A percentile compares a stretch with the other conserved stretches of the same genome.
These are phyloP conservation scores for Laterallus jamaicensis DNA, from an alignment of 2,113 vertebrate genomes.

Conservation along the genomic window DNA sequence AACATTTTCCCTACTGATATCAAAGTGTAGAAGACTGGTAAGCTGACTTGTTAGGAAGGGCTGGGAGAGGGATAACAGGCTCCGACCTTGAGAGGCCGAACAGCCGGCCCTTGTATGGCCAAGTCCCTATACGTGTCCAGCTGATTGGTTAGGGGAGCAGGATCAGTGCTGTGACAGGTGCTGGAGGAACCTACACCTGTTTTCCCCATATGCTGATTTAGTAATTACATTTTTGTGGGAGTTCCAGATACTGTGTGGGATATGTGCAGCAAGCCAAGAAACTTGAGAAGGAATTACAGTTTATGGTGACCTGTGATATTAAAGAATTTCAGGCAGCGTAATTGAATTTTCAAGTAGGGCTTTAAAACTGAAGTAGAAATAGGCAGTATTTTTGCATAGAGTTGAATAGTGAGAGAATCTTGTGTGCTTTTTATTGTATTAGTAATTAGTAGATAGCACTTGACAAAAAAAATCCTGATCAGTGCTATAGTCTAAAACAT, in stretches of 20 bases:
- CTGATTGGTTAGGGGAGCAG: slow-evolving; percentile 72
- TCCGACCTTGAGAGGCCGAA: slow-evolving; percentile 74
- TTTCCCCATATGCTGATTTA: slow-evolving; percentile 79
- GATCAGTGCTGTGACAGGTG: slow-evolving; percentile 75
- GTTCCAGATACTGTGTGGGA: slow-evolving; percentile 74
- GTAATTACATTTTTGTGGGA: slow-evolving; percentile 78
- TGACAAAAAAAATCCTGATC: background rate
- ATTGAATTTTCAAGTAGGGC: slow-evolving; percentile 1
- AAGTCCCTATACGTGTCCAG: slow-evolving; percentile 61
- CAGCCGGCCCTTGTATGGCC: slow-evolving; percentile 80
- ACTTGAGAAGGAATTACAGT: slow-evolving; percentile 79
- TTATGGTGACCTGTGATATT: slow-evolving; percentile 62
- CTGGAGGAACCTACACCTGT: slow-evolving; percentile 80
- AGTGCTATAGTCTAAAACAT: background rate
- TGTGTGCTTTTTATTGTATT: background rate
- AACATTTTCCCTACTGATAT: slow-evolving; percentile 71
- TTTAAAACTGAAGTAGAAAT: background rate
- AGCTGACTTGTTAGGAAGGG: slow-evolving; percentile 47
- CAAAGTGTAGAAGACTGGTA: slow-evolving; percentile 59
- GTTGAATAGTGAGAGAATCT: background rate
- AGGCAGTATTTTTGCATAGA: background rate
- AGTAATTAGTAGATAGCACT: background rate
- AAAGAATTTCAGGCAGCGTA: slow-evolving; percentile 15
- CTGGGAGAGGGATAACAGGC: slow-evolving; percentile 63
- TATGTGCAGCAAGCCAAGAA: slow-evolving; percentile 74